Percentiles rank a stretch among this genome's conserved stretches.
phyloP scores from a whole-genome alignment of 2,888 invertebrate species.

The Ectemnius cavifrons region DNA sequence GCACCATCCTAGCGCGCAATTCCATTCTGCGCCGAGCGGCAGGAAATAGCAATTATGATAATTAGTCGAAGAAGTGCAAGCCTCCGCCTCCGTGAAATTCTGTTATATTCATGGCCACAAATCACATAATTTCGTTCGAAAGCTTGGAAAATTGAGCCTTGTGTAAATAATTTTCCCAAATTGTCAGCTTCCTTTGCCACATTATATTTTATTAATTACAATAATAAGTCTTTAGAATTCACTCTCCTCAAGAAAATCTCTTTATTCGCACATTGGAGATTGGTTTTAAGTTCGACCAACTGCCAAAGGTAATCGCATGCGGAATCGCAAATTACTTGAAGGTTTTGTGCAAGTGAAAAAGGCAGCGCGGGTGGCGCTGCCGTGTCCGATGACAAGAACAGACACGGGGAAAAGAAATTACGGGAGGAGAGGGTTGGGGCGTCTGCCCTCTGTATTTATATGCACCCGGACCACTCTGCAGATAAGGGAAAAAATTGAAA shows the following conservation, averaged over 20 bases:
- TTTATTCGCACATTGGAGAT: no score
- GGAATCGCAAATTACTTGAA: conserved; percentile 11
- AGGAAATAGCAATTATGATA: conserved; percentile 37
- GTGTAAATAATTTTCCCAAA: not conserved
- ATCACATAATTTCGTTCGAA: conserved; percentile 18
- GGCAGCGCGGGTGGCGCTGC: not conserved
- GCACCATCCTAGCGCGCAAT: conserved; percentile 29
- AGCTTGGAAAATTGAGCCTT: not conserved
- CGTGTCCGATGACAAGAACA: conserved; percentile 4
- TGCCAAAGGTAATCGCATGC: not conserved
- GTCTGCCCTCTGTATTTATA: conserved; percentile 8
- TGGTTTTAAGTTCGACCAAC: no score
- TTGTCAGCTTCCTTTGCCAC: no score
- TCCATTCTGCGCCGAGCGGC: conserved; percentile 15
- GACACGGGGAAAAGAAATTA: conserved; percentile 19
- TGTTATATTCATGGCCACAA: conserved; percentile 1
- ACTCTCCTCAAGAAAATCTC: no score
- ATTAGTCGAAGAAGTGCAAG: conserved; percentile 45
- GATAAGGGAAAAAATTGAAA: conserved; percentile 14
- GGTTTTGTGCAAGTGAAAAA: conserved; percentile 6
- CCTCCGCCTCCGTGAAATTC: conserved; percentile 25
- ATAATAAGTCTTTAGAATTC: no score
- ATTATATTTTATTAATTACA: no score
- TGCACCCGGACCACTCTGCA: conserved; percentile 1
- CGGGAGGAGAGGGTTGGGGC: not conserved